Conservation (phyloP, 2,113 vertebrate genomes). For the Cinclus mexicanus region DNA sequence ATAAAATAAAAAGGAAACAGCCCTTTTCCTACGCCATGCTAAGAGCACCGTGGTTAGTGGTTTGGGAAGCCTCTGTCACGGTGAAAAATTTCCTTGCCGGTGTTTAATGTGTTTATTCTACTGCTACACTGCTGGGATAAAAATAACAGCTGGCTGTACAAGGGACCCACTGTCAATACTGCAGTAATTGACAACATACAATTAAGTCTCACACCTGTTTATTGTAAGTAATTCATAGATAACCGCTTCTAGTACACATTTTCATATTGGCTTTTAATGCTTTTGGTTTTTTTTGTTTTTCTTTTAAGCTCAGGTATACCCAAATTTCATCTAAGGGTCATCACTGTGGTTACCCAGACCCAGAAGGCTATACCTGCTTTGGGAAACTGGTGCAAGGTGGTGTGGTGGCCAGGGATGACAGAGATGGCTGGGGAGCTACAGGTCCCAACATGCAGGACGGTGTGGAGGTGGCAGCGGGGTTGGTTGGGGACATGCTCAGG, state of each 20-base stretch:
- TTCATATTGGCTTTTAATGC: conserved; percentile 53
- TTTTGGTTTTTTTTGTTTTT: neutral
- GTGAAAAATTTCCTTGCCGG: conserved; percentile 41
- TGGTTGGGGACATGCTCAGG: neutral
- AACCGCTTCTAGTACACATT: conserved; percentile 75
- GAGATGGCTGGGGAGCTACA: neutral
- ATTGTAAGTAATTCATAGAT: conserved; percentile 75
- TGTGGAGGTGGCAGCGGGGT: neutral
- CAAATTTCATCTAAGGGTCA: conserved; percentile 45
- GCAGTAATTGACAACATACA: conserved; percentile 74
- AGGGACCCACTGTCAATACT: conserved; percentile 66
- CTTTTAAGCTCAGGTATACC: conserved; percentile 43
- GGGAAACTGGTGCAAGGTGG: neutral
- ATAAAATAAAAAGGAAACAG: conserved; percentile 70
- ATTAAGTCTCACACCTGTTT: conserved; percentile 76
- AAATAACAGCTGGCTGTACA: conserved; percentile 56
- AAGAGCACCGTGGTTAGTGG: conserved; percentile 52
- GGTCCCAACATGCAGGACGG: conserved; percentile 22
- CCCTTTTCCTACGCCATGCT: conserved; percentile 55
- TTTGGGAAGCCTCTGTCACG: conserved; percentile 62
- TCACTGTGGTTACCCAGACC: neutral
- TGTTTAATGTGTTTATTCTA: conserved; percentile 37
- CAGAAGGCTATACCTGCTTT: neutral
- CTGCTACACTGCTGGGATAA: conserved; percentile 18
- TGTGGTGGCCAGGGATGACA: neutral